A percentile compares a stretch with the other conserved stretches of the same genome.
Conservation (phyloP, 2,113 vertebrate species). For the Anguilla rostrata region DNA sequence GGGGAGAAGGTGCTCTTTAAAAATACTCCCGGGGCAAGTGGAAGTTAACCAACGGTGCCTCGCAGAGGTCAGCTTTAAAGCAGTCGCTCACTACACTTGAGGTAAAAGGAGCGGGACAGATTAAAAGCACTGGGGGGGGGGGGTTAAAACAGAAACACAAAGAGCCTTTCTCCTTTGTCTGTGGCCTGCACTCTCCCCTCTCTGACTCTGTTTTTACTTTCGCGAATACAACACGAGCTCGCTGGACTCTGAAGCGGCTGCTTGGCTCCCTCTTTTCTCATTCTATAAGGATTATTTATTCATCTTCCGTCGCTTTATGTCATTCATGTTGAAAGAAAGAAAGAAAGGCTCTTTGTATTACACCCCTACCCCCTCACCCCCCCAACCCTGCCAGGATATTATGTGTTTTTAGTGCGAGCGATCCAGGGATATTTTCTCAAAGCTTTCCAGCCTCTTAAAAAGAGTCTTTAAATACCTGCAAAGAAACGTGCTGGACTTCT, state of each 20-base stretch:
- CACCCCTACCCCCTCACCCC: neutral
- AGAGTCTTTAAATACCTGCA: neutral
- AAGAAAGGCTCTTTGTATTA: neutral
- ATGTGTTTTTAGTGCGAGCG: neutral
- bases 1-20: conserved; percentile 62
- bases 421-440: neutral
- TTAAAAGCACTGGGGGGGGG: conserved; percentile 17
- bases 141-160: conserved; percentile 17
- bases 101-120: conserved; percentile 28
- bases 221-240: conserved; percentile 13
- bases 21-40: conserved; percentile 57
- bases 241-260: conserved; percentile 6
- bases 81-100: conserved; percentile 18
- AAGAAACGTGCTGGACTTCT: neutral
- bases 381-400: neutral
- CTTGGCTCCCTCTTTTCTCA: neutral
- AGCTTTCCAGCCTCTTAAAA: neutral
- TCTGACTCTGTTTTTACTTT: conserved; percentile 27
- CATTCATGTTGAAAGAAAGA: conserved; percentile 7
- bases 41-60: conserved; percentile 49
- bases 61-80: conserved; percentile 54
- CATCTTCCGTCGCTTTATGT: neutral
- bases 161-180: conserved; percentile 31
- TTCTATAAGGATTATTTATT: conserved; percentile 6
- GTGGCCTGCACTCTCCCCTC: conserved; percentile 12